phyloP scores from a whole-genome alignment of 2,113 vertebrate species.

The Sciurus niger region DNA sequence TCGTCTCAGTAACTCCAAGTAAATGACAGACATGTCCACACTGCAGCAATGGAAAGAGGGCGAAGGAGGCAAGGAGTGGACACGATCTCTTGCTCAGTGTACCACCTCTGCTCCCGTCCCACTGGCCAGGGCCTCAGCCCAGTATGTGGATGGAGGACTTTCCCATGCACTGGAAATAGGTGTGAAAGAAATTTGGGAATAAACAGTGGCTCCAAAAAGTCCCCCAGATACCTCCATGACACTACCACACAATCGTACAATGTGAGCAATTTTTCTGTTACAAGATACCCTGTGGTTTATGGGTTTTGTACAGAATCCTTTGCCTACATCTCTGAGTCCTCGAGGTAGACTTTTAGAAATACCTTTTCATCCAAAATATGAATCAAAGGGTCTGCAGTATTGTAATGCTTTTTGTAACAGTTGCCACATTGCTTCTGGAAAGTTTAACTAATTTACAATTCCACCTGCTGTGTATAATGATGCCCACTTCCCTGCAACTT shows the following conservation, averaged over 20 bases:
- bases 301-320: not conserved
- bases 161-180: too few species aligned
- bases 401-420: not conserved
- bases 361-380: not conserved
- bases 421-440: not conserved
- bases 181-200: not conserved
- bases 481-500: not conserved
- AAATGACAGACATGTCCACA: accelerated
- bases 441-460: not conserved
- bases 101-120: accelerated
- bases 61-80: not conserved
- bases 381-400: not conserved
- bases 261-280: not conserved
- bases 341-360: conserved; percentile 5
- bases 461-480: not conserved
- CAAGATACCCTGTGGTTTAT: not conserved
- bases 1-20: not conserved
- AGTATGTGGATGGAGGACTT: not conserved
- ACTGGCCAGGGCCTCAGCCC: not conserved
- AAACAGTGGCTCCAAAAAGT: not conserved
- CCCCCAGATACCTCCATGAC: accelerated
- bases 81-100: not conserved
- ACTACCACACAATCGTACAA: too few species aligned
- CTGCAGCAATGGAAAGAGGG: not conserved
- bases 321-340: not conserved